Evolutionary conservation across 2,888 invertebrate genomes (phyloP).

Genomic region (Sisyra terminalis): DNA sequence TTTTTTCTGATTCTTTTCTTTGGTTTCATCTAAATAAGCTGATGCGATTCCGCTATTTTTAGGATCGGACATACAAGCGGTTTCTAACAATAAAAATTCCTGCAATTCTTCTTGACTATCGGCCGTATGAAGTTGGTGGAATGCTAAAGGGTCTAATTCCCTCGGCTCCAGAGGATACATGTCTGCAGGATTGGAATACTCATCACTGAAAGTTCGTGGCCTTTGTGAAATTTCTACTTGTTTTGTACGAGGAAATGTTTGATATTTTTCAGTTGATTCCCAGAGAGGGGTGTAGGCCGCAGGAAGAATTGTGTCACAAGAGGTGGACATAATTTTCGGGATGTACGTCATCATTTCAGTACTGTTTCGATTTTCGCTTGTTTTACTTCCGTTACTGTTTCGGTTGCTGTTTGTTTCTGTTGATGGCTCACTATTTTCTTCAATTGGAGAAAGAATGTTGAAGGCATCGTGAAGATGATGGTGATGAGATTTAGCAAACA

Average conservation of each 20-base stretch:
- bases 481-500: slow-evolving; percentile 11
- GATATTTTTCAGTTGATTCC: slow-evolving; percentile 25
- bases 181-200: slow-evolving; percentile 13
- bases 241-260: slow-evolving; percentile 33
- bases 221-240: slow-evolving; percentile 23
- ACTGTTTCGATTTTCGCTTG: slow-evolving; percentile 13
- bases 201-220: neutral
- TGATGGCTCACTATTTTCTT: slow-evolving; percentile 38
- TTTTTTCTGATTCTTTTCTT: too few species aligned
- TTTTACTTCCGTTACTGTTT: slow-evolving; percentile 19
- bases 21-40: neutral
- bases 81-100: slow-evolving; percentile 41
- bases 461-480: slow-evolving; percentile 13
- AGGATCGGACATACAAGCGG: slow-evolving; percentile 33
- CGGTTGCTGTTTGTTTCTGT: slow-evolving; percentile 27
- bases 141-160: slow-evolving; percentile 37
- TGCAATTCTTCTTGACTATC: slow-evolving; percentile 43
- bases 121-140: slow-evolving; percentile 38
- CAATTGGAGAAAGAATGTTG: slow-evolving; percentile 33
- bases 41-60: slow-evolving; percentile 23
- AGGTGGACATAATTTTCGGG: slow-evolving; percentile 21
- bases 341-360: slow-evolving; percentile 8
- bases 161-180: slow-evolving; percentile 38
- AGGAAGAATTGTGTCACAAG: slow-evolving; percentile 23
- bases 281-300: slow-evolving; percentile 14